phyloP scores from a whole-genome alignment of 2,113 vertebrate species.

The Sturnira hondurensis region DNA sequence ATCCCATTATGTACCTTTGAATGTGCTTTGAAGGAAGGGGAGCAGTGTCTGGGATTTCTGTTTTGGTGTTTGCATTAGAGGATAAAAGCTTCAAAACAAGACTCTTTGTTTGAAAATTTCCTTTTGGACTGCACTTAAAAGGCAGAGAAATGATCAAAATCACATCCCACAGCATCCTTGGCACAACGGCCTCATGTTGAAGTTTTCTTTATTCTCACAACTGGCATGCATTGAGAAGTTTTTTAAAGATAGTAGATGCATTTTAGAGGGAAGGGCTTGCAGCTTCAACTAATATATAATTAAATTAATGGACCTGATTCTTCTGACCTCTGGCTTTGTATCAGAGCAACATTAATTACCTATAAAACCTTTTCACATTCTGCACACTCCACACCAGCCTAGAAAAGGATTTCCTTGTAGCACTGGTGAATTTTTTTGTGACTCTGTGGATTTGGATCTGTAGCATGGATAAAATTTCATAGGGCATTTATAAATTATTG shows the following conservation, averaged over 20 bases:
- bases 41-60: neutral
- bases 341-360: neutral
- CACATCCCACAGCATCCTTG: slow-evolving; percentile 37
- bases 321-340: slow-evolving; percentile 22
- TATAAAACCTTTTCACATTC: neutral
- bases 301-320: slow-evolving; percentile 38
- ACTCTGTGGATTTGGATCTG: neutral
- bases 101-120: slow-evolving; percentile 38
- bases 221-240: slow-evolving; percentile 38
- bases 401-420: neutral
- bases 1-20: neutral
- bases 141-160: slow-evolving; percentile 64
- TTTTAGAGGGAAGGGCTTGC: neutral
- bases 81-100: slow-evolving; percentile 59
- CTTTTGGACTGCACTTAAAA: slow-evolving; percentile 55
- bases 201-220: slow-evolving; percentile 56
- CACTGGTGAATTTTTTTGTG: neutral
- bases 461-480: neutral
- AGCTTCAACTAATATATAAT: neutral
- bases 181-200: neutral
- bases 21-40: neutral
- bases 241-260: slow-evolving; percentile 44
- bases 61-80: slow-evolving; percentile 57
- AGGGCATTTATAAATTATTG: slow-evolving; percentile 14
- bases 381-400: neutral